Conservation (phyloP, 2,888 invertebrate genomes). For the Temnothorax rugatulus region DNA sequence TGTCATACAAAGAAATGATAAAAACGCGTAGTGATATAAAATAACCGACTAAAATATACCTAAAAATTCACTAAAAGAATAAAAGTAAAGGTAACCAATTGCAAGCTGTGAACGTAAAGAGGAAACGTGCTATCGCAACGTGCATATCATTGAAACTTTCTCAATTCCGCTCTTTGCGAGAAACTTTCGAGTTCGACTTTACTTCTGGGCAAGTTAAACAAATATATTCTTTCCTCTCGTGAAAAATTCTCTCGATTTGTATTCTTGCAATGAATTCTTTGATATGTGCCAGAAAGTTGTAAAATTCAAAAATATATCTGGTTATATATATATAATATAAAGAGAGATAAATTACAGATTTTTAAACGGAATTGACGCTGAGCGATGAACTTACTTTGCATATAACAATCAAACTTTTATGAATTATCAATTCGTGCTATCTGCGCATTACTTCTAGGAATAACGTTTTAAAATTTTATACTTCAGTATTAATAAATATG, state of each 20-base stretch:
- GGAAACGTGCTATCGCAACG: neutral
- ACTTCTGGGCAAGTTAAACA: conserved; percentile 16
- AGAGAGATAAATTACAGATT: neutral
- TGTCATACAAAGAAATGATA: neutral
- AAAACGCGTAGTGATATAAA: conserved; percentile 13
- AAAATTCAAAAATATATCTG: neutral
- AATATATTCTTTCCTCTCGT: conserved; percentile 35
- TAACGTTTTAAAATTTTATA: conserved; percentile 10
- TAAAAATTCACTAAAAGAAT: conserved; percentile 14
- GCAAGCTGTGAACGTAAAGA: conserved; percentile 18
- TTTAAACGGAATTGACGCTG: neutral
- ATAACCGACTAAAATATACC: neutral
- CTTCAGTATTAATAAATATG: neutral
- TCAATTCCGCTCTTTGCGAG: conserved; percentile 53
- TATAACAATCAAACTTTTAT: conserved; percentile 11
- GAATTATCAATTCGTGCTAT: neutral
- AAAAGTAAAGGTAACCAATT: neutral
- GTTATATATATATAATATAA: neutral
- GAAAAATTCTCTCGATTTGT: conserved; percentile 29
- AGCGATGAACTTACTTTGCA: neutral
- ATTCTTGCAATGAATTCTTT: neutral
- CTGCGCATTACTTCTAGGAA: neutral
- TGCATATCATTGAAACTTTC: conserved; percentile 60
- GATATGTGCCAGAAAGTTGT: neutral
- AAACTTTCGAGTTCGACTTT: conserved; percentile 31